Conservation (phyloP, 2,888 invertebrate species). For the Andrena chrysosceles region DNA sequence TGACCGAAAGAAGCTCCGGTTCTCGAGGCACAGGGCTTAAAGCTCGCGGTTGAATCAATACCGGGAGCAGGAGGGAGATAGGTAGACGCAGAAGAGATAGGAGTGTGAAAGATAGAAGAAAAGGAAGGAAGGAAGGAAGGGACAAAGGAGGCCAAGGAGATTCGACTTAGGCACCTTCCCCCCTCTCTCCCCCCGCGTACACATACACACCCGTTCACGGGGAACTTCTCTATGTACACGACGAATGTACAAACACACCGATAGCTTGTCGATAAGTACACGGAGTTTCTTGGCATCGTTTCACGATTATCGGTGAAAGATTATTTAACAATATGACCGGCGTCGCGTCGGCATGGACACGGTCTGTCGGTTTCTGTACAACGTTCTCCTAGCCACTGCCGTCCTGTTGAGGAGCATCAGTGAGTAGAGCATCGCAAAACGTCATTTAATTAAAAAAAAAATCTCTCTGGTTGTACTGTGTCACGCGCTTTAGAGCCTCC, state of each 20-base stretch:
- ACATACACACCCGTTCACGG: slow-evolving; percentile 1
- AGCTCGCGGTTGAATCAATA: slow-evolving; percentile 71
- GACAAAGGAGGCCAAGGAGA: slow-evolving; percentile 78
- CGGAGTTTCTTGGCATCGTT: slow-evolving; percentile 45
- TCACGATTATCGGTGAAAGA: slow-evolving; percentile 50
- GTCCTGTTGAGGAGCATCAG: slow-evolving; percentile 78
- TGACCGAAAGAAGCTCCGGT: slow-evolving; percentile 55
- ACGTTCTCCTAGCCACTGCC: slow-evolving; percentile 75
- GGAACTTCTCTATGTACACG: slow-evolving; percentile 3
- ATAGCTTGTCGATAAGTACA: slow-evolving; percentile 61
- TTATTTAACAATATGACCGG: slow-evolving; percentile 75
- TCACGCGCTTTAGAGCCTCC: slow-evolving; percentile 42
- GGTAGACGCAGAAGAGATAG: slow-evolving; percentile 57
- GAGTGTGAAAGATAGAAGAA: slow-evolving; percentile 62
- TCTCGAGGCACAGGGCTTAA: slow-evolving; percentile 56
- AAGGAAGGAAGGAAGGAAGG: slow-evolving; percentile 59
- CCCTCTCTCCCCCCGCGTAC: background rate
- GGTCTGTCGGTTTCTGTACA: slow-evolving; percentile 77
- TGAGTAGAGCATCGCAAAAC: slow-evolving; percentile 70
- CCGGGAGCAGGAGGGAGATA: slow-evolving; percentile 41
- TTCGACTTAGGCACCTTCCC: slow-evolving; percentile 69
- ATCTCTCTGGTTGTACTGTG: slow-evolving; percentile 33
- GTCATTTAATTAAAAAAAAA: background rate
- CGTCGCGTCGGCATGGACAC: slow-evolving; percentile 75
- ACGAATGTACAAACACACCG: slow-evolving; percentile 11